These are phyloP conservation scores for Ruditapes philippinarum DNA, from an alignment of 1,140 invertebrate genomes.

Conservation along the genomic window DNA sequence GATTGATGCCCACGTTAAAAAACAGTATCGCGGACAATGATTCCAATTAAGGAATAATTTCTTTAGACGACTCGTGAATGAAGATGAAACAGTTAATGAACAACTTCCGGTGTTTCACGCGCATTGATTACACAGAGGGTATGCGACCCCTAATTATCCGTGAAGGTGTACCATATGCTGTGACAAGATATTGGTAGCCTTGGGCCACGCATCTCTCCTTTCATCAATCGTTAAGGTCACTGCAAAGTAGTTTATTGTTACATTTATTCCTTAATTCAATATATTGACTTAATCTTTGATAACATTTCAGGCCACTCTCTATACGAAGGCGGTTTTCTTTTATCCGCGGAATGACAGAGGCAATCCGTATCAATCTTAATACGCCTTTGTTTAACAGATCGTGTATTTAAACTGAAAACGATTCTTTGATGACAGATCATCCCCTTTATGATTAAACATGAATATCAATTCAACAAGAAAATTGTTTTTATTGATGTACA, in stretches of 20 bases:
- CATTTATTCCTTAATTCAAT: constrained; percentile 6
- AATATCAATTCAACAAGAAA: background rate
- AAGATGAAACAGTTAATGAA: background rate
- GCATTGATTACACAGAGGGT: constrained; percentile 1
- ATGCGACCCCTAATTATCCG: constrained; percentile 23
- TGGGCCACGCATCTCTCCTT: background rate
- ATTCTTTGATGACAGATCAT: background rate
- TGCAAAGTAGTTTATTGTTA: constrained; percentile 6
- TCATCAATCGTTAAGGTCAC: background rate
- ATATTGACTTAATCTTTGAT: background rate
- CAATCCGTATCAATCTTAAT: background rate
- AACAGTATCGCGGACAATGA: no score
- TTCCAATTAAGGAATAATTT: no score
- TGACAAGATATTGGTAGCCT: background rate
- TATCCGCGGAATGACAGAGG: background rate
- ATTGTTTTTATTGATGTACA: no score
- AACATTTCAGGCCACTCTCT: background rate
- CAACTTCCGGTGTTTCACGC: background rate
- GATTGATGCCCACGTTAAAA: no score
- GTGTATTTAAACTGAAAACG: background rate
- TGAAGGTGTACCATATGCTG: constrained; percentile 40
- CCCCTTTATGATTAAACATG: background rate
- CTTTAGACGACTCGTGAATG: background rate
- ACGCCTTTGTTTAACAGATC: background rate
- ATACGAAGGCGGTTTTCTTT: background rate